Conservation (phyloP, 2,888 invertebrate species). For the Cephus rjabovi region DNA sequence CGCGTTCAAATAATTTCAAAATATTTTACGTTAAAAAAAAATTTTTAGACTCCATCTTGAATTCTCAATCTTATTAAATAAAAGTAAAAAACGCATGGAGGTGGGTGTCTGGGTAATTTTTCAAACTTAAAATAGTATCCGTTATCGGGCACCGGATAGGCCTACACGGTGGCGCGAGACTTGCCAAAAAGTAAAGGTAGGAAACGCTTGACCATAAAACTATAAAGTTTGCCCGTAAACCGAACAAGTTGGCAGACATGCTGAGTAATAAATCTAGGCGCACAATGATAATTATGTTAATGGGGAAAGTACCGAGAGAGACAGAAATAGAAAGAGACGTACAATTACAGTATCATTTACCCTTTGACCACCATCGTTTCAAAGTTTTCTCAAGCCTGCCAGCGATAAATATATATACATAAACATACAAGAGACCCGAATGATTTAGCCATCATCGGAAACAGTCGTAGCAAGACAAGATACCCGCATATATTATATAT, state of each 20-base stretch:
- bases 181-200: neutral
- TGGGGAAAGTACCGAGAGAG: neutral
- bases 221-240: neutral
- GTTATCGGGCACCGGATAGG: neutral
- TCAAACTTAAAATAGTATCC: neutral
- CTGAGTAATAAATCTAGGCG: neutral
- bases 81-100: neutral
- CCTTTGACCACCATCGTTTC: neutral
- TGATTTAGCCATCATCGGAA: neutral
- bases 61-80: neutral
- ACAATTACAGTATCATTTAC: neutral
- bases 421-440: neutral
- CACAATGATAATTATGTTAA: neutral
- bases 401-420: neutral
- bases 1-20: neutral
- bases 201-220: neutral
- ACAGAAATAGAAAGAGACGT: too few relatives aligned
- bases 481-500: neutral
- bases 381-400: neutral
- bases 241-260: neutral
- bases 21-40: neutral
- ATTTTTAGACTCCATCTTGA: neutral
- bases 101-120: neutral
- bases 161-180: neutral
- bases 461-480: neutral